Evolutionary conservation across 2,797 vertebrate species (phyloP).

Genomic region (Odontamblyopus lacepedii): DNA sequence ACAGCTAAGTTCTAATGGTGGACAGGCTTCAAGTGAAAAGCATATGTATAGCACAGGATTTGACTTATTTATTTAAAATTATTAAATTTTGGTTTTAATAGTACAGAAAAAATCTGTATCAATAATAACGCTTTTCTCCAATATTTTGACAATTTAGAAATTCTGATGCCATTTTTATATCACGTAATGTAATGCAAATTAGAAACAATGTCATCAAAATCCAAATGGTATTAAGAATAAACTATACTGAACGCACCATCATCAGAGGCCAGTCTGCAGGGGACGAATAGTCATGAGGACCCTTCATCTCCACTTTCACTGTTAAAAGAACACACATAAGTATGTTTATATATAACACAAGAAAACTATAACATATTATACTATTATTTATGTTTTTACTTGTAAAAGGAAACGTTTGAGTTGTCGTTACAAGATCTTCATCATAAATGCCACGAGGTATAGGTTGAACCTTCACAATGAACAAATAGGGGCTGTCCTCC

Average conservation of each 20-base stretch:
- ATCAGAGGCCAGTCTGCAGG: conserved; percentile 94
- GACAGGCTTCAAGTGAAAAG: neutral
- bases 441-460: conserved; percentile 39
- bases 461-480: conserved; percentile 85
- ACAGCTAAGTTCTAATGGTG: too few relatives aligned
- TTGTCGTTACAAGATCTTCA: conserved; percentile 38
- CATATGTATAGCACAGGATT: too few relatives aligned
- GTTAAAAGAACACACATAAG: conserved; percentile 20
- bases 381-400: conserved; percentile 54
- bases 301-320: conserved; percentile 92
- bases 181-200: neutral
- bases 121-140: too few relatives aligned
- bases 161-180: too few relatives aligned
- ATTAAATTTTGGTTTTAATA: too few relatives aligned
- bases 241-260: conserved; percentile 78
- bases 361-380: neutral
- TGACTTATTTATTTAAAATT: neutral
- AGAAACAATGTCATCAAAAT: neutral
- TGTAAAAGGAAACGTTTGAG: conserved; percentile 64
- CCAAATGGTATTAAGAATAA: neutral
- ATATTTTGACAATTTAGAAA: too few relatives aligned
- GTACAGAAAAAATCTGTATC: too few relatives aligned
- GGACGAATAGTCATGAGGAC: conserved; percentile 90
- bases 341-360: neutral
- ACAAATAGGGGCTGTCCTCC: conserved; percentile 92